Percentiles rank a stretch among this genome's conserved stretches.
These are phyloP conservation scores for Schizaphis graminum DNA, from an alignment of 2,888 invertebrate genomes.

Conservation along the genomic window DNA sequence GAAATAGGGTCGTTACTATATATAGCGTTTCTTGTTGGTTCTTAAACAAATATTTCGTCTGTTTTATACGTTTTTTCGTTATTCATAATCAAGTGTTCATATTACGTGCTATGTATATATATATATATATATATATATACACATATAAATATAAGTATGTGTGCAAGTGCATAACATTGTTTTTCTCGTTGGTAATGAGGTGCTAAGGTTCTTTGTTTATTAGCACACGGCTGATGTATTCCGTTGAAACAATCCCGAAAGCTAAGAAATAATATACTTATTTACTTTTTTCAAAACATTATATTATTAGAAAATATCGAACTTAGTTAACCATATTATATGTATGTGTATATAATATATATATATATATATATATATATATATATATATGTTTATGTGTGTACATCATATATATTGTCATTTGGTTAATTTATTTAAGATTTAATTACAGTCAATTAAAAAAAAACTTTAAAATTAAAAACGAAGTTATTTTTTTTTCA, in stretches of 20 bases:
- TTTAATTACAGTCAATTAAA: conserved; percentile 53
- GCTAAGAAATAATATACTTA: not conserved
- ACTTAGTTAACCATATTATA: not conserved
- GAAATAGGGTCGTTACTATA: not conserved
- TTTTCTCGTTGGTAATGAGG: not conserved
- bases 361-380: not conserved
- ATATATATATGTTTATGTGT: not conserved
- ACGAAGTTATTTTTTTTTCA: not conserved
- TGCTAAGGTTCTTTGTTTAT: not conserved
- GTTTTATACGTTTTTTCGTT: conserved; percentile 21
- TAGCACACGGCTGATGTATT: not conserved
- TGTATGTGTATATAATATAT: not conserved
- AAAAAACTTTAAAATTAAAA: not conserved
- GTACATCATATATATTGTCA: conserved; percentile 1
- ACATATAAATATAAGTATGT: not conserved
- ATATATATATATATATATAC: not conserved
- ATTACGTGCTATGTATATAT: not conserved
- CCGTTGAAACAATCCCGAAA: not conserved
- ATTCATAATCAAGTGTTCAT: not conserved
- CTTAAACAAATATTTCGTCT: not conserved
- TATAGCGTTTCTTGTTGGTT: conserved; percentile 1
- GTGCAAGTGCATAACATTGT: not conserved
- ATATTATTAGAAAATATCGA: not conserved
- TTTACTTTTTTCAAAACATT: not conserved
- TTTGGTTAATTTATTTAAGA: conserved; percentile 2